Base-by-base conservation (phyloP, 2,888 invertebrate species). In the Linnaemya vulpina region DNA sequence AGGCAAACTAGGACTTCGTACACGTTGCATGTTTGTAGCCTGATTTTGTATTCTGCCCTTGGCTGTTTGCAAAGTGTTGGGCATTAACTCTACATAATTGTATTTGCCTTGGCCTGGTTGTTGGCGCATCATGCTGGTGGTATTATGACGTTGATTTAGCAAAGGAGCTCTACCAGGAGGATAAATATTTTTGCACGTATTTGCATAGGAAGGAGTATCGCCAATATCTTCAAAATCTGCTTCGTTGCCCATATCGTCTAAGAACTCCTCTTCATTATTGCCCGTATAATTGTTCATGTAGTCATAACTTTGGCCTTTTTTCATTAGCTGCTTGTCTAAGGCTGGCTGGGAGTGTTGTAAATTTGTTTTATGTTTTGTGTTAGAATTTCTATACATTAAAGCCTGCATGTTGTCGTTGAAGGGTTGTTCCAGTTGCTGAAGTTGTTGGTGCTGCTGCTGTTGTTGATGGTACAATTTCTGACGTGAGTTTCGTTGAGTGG, bases 1-100 rank as follows among this genome's bases (percentile, higher is more conserved):
- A 5, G 96, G 96, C 82, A 96, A 91, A 88, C 95, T 95, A 30
- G 95, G 96, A 89, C 95, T 95, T 77, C 95, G 93, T 43, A 91
- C 86, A 17, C 91, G 90, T 65, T 87, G 87, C 0, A 83, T 86
- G 8, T 70, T 55, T 15, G 49, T 58, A 0, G 53, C 7, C n/a
- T 76, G 82, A 60, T 90, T 87, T 87, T 91, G 91, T 88, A 91
- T 88, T 77, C 91, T 89, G 1, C 89, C 90, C 87, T 91, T 91
- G 71, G 91, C 91, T n/a, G 91, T 91, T 77, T 91, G 90, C 75
- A 91, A 63, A 8, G 88, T 86, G 11, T 88, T 88, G 15, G 90
- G 91, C 83, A 88, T 86, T 4, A 90, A 63, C 22, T 91, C 91
- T 17, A 88, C 88, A 62, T 90, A 91, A 20, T 84, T 70, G 74